Conservation (phyloP, 2,888 invertebrate species). For the Therioaphis trifolii region DNA sequence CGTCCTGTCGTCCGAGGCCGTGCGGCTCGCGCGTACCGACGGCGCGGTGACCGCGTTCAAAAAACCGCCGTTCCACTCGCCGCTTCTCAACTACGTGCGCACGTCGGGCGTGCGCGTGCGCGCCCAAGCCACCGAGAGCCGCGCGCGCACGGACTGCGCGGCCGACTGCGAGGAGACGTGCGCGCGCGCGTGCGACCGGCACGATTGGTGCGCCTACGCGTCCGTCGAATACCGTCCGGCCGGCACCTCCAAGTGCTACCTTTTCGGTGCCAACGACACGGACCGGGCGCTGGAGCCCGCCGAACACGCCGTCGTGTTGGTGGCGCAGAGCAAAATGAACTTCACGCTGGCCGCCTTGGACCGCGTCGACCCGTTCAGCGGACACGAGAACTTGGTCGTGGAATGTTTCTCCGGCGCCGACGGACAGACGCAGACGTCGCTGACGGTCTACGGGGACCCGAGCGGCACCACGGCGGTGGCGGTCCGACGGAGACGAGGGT, state of each 20-base stretch:
- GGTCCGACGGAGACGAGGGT: constrained; percentile 56
- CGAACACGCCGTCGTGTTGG: neutral
- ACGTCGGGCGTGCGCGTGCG: constrained; percentile 46
- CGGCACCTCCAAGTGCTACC: constrained; percentile 36
- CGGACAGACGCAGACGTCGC: constrained; percentile 60
- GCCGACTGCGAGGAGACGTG: constrained; percentile 40
- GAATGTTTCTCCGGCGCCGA: constrained; percentile 50
- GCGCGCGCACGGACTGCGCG: neutral
- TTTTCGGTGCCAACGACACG: neutral
- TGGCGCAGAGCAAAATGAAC: constrained; percentile 5
- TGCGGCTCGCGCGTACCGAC: neutral
- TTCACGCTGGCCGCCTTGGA: constrained; percentile 16
- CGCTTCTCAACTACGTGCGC: constrained; percentile 47
- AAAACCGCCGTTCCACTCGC: constrained; percentile 52
- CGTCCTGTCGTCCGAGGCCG: neutral
- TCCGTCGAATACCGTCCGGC: constrained; percentile 41
- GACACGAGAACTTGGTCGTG: constrained; percentile 27
- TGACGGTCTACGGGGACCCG: constrained; percentile 41
- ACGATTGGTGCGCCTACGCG: constrained; percentile 50
- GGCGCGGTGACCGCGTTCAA: constrained; percentile 49
- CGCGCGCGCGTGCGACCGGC: constrained; percentile 45
- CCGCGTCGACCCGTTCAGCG: constrained; percentile 49
- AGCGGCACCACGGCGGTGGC: constrained; percentile 12
- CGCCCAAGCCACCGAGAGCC: neutral
- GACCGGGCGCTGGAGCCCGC: neutral